phyloP scores from a whole-genome alignment of 2,888 invertebrate genomes.

The Acronicta aceris region DNA sequence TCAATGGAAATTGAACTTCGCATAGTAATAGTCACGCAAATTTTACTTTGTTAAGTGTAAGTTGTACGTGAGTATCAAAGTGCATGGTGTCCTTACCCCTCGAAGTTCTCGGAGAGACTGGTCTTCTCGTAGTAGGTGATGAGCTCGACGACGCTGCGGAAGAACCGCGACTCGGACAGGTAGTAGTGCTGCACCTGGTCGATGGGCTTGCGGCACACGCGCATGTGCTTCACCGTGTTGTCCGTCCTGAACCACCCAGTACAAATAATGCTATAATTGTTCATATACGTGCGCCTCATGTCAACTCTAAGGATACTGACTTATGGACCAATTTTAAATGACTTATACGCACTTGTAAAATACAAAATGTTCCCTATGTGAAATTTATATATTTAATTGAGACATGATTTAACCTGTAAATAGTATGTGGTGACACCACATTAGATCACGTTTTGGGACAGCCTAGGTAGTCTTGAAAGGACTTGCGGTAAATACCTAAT shows the following conservation, averaged over 20 bases:
- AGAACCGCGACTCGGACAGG: conserved; percentile 96
- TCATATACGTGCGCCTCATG: background rate
- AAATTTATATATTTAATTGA: no score
- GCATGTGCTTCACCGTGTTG: conserved; percentile 97
- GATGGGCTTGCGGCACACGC: conserved; percentile 94
- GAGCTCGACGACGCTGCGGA: conserved; percentile 97
- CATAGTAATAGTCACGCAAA: no score
- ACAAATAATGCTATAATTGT: background rate
- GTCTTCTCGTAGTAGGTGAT: conserved; percentile 97
- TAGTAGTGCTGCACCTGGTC: conserved; percentile 93
- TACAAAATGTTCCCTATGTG: no score
- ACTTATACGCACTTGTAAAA: no score
- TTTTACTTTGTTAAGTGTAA: no score
- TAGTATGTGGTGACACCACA: no score
- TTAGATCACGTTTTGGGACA: no score
- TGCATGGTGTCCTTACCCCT: conserved; percentile 89
- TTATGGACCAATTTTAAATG: background rate
- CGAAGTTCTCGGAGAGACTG: conserved; percentile 97
- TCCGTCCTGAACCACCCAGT: conserved; percentile 91
- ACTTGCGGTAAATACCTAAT: no score
- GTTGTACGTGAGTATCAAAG: no score
- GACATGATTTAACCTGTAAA: no score
- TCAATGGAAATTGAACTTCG: no score
- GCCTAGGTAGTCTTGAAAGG: no score
- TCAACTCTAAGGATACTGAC: background rate